Evolutionary conservation across 1,140 invertebrate species (phyloP).

Genomic region (Tetranychus cinnabarinus): DNA sequence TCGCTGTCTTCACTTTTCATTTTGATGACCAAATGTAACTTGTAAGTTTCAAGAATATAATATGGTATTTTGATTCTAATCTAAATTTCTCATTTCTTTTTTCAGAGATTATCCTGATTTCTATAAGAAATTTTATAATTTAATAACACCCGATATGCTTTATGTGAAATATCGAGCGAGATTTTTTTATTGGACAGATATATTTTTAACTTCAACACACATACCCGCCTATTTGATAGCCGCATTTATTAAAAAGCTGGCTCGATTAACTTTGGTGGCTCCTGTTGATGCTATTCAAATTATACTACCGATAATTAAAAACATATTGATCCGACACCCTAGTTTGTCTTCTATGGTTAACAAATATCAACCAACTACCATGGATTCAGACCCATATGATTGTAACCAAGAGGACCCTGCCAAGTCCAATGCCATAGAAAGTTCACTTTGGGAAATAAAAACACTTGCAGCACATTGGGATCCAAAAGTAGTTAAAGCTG

Average conservation of each 20-base stretch:
- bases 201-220: constrained; percentile 78
- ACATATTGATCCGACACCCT: constrained; percentile 63
- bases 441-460: constrained; percentile 74
- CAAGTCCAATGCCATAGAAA: constrained; percentile 50
- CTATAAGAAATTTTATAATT: constrained; percentile 71
- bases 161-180: constrained; percentile 66
- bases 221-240: constrained; percentile 72
- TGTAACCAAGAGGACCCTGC: constrained; percentile 50
- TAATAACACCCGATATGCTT: constrained; percentile 71
- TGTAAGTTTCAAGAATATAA: constrained; percentile 27
- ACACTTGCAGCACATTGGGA: constrained; percentile 46
- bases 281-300: constrained; percentile 50
- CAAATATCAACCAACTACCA: background rate
- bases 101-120: constrained; percentile 71
- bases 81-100: constrained; percentile 11
- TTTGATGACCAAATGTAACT: constrained; percentile 67
- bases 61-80: constrained; percentile 1
- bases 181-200: constrained; percentile 54
- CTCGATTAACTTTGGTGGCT: constrained; percentile 53
- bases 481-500: constrained; percentile 37
- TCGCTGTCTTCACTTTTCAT: constrained; percentile 79
- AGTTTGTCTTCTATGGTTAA: constrained; percentile 3
- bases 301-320: constrained; percentile 57
- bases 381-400: constrained; percentile 44
- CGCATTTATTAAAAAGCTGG: constrained; percentile 68